Evolutionary conservation across 2,113 vertebrate species (phyloP).

Genomic region (Calyptommatus sinebrachiatus): DNA sequence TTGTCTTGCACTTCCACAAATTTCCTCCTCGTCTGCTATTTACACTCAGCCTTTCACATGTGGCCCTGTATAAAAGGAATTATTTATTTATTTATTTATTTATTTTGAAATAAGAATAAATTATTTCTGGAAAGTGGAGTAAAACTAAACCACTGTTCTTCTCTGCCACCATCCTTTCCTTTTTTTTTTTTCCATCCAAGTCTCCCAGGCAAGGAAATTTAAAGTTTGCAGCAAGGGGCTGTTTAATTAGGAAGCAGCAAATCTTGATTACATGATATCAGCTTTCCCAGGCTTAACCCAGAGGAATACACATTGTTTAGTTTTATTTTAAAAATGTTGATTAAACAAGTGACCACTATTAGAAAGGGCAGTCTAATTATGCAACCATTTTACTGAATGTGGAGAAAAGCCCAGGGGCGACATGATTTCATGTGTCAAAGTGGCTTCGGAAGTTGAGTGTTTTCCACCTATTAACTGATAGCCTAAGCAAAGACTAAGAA

Average conservation of each 20-base stretch:
- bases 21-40: too few species aligned
- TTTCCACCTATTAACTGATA: constrained; percentile 46
- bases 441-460: constrained; percentile 27
- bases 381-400: constrained; percentile 43
- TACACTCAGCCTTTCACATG: too few species aligned
- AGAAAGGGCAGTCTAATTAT: constrained; percentile 49
- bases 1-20: too few species aligned
- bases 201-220: constrained; percentile 18
- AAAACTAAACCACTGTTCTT: too few species aligned
- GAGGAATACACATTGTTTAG: constrained; percentile 28
- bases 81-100: neutral
- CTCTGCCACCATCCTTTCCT: neutral
- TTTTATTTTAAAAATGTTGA: constrained; percentile 3
- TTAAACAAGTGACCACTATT: constrained; percentile 46
- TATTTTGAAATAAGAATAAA: neutral
- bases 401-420: constrained; percentile 40
- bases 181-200: constrained; percentile 16
- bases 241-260: constrained; percentile 43
- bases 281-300: constrained; percentile 28
- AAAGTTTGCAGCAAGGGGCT: constrained; percentile 36
- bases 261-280: constrained; percentile 13
- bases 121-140: too few species aligned
- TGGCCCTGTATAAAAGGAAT: too few species aligned
- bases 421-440: constrained; percentile 40
- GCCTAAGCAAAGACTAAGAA: constrained; percentile 38